Evolutionary conservation across 2,888 invertebrate species (phyloP), one percentile per base, ranked within the genome.

Genomic region (Thera britannica): DNA sequence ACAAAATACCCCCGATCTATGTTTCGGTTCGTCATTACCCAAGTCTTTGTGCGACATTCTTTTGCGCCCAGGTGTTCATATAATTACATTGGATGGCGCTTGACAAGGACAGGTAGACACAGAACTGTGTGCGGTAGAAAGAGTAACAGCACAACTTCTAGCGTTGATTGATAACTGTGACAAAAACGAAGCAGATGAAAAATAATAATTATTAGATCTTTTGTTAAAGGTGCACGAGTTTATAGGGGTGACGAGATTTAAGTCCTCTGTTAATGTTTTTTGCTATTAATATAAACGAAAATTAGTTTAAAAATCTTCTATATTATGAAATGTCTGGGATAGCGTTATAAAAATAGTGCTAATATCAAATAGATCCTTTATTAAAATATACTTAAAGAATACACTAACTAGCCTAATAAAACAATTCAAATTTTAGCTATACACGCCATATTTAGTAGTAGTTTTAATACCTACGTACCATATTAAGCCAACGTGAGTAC

Each of bases 151-250:
- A 81, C 60, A 75, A 81, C 86, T 90, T 90, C 89, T 90, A 85
- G 86, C 88, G 88, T 93, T 94, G 94, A 94, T 94, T 94, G 94
- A 94, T 94, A 94, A 93, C 94, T 94, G 93, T 93, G 94, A 94
- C 94, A 94, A 93, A 93, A 93, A 93, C 90, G 93, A 88, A 88
- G 88, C 92, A 92, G 92, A 93, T 92, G 93, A 93, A 92, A 92
- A 93, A 93, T 93, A 93, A 93, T 93, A 90, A 93, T 93, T 93
- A 93, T 93, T 90, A 86, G 84, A 88, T 85, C 92, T 87, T 90
- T 93, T 93, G 93, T 93, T 90, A 90, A 86, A 89, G 83, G 88
- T 85, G 87, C 86, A 90, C 87, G 88, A 90, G 87, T 86, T 84
- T 83, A 65, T 80, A 93, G 93, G 93, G 93, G 86, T 92, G 84